Percentiles rank a stretch among this genome's conserved stretches.
phyloP scores from a whole-genome alignment of 2,797 vertebrate genomes.

The Gobio occitaniae region DNA sequence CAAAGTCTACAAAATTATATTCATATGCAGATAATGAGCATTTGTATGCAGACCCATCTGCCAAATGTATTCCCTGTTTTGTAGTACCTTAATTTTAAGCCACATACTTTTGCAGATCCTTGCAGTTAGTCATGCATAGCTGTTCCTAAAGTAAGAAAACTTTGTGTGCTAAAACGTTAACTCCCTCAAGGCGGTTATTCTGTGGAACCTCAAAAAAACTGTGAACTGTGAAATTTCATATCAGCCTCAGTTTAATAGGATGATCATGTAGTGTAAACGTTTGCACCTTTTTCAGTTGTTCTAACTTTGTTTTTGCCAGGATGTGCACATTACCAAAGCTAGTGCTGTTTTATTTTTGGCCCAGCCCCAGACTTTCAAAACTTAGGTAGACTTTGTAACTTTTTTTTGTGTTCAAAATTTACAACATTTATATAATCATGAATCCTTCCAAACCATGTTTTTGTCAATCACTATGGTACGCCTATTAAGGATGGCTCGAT shows the following conservation, averaged over 20 bases:
- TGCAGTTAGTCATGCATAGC: not conserved
- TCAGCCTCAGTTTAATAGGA: slow-evolving; percentile 7
- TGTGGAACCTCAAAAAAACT: not conserved
- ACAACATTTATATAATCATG: too few species aligned
- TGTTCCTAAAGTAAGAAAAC: not conserved
- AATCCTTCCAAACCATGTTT: not conserved
- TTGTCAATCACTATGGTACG: not conserved
- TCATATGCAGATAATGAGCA: slow-evolving; percentile 17
- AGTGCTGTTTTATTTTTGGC: not conserved
- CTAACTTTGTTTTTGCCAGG: not conserved
- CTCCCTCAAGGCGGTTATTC: not conserved
- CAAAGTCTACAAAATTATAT: slow-evolving; percentile 12
- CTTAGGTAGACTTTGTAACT: not conserved
- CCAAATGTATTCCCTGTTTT: slow-evolving; percentile 17
- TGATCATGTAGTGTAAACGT: not conserved
- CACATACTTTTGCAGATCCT: not conserved
- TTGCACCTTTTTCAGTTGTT: not conserved
- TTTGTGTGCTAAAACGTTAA: not conserved
- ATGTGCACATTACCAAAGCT: not conserved
- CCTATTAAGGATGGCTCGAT: too few species aligned
- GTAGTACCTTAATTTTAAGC: slow-evolving; percentile 8
- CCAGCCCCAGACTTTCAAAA: not conserved
- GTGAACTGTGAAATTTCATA: slow-evolving; percentile 15
- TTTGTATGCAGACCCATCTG: slow-evolving; percentile 30
- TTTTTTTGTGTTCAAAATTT: too few species aligned